phyloP scores from a whole-genome alignment of 2,113 vertebrate species.

The Plotosus lineatus region DNA sequence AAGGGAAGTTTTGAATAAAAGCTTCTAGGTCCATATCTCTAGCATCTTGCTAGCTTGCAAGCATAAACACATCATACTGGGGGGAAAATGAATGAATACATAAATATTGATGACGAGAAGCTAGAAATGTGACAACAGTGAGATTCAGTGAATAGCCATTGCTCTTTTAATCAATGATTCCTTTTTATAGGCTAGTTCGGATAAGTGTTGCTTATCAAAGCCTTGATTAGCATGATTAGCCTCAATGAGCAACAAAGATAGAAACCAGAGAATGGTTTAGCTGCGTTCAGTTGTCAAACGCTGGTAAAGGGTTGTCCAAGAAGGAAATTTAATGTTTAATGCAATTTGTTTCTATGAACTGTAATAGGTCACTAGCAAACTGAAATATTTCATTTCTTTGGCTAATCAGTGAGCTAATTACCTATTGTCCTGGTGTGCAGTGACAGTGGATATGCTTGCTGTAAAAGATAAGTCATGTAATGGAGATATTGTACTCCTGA shows the following conservation, averaged over 20 bases:
- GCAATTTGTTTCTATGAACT: no score
- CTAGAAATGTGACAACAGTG: not conserved
- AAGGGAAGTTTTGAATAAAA: slow-evolving; percentile 64
- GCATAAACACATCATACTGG: not conserved
- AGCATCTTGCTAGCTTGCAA: slow-evolving; percentile 52
- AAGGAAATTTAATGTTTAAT: not conserved
- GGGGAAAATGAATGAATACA: not conserved
- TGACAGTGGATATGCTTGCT: not conserved
- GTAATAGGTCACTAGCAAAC: not conserved
- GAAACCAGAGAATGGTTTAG: not conserved
- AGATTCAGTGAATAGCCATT: not conserved
- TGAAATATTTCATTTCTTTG: not conserved
- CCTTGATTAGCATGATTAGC: slow-evolving; percentile 2
- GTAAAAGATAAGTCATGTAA: not conserved
- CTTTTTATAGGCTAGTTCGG: not conserved
- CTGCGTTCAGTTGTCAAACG: not conserved
- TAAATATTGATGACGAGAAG: no score
- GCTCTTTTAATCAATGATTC: not conserved
- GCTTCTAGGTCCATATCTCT: slow-evolving; percentile 70
- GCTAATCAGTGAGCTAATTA: not conserved
- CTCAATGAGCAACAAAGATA: not conserved
- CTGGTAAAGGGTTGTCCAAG: not conserved
- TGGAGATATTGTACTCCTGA: not conserved
- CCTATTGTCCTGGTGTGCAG: not conserved
- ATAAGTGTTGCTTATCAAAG: not conserved